These are phyloP conservation scores for Tolypeutes matacus DNA, from an alignment of 2,797 vertebrate genomes.

Conservation along the genomic window DNA sequence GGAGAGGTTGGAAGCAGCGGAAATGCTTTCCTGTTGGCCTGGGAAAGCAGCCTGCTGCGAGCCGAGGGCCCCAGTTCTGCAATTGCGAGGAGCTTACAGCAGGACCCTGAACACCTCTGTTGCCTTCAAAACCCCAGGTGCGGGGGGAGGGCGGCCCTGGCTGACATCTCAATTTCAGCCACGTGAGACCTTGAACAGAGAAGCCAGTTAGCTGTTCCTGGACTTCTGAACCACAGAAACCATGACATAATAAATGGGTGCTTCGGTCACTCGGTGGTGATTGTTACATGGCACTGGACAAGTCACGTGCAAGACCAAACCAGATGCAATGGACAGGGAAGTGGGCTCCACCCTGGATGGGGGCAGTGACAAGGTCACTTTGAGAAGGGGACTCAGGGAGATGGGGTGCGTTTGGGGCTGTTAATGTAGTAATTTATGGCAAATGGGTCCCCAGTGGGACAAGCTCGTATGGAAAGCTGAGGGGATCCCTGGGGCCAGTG, in stretches of 20 bases:
- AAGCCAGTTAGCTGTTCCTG: neutral
- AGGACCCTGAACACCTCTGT: neutral
- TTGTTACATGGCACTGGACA: neutral
- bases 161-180: neutral
- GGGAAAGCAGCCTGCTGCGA: neutral
- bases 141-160: neutral
- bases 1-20: neutral
- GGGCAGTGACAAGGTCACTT: neutral
- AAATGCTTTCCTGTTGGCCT: neutral
- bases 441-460: neutral
- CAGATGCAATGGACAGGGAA: neutral
- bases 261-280: neutral
- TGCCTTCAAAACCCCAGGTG: no score
- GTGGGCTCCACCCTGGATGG: neutral
- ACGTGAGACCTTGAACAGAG: neutral
- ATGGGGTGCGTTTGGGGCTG: neutral
- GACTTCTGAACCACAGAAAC: neutral
- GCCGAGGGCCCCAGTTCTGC: neutral
- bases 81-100: neutral
- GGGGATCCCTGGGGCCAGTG: neutral
- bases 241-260: no score
- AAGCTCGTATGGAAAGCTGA: neutral
- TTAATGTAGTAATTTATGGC: neutral
- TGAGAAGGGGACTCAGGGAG: neutral
- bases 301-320: neutral